A percentile compares a stretch with the other conserved stretches of the same genome.
Conservation (phyloP, 1,140 invertebrate genomes). For the Euura saliciscinereae region DNA sequence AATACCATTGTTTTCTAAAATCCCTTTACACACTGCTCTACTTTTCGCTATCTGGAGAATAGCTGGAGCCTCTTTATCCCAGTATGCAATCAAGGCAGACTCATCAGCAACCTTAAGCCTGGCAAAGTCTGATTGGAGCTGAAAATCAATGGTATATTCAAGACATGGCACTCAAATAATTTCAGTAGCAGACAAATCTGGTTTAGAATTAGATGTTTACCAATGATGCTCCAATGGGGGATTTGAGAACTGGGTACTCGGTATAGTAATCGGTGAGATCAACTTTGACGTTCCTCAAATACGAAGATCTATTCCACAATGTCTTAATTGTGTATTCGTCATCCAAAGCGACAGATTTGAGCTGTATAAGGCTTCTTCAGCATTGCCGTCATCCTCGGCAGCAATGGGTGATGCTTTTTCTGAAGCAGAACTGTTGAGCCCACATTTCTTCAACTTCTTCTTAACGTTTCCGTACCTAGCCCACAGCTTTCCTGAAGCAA, state of each 20-base stretch:
- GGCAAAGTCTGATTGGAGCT: not conserved
- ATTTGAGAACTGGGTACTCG: not conserved
- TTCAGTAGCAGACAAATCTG: not conserved
- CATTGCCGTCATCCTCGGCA: not conserved
- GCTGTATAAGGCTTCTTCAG: not conserved
- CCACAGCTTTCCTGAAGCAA: not conserved
- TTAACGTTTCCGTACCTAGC: not conserved
- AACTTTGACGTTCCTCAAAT: not conserved
- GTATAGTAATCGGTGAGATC: not conserved
- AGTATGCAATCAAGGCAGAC: not conserved
- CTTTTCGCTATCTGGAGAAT: not conserved
- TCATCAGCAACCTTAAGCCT: not conserved
- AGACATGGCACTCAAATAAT: not conserved
- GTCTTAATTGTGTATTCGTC: not conserved
- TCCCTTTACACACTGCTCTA: not conserved
- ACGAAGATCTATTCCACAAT: constrained; percentile 1
- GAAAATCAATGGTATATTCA: not conserved
- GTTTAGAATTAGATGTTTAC: not conserved
- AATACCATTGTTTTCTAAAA: not conserved
- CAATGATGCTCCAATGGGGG: not conserved
- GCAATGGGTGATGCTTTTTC: not conserved
- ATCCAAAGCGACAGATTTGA: not conserved
- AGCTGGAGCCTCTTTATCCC: not conserved
- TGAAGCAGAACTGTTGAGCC: not conserved
- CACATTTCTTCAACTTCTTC: constrained; percentile 1